phyloP scores from a whole-genome alignment of 2,797 vertebrate genomes.

The Coilia nasus region DNA sequence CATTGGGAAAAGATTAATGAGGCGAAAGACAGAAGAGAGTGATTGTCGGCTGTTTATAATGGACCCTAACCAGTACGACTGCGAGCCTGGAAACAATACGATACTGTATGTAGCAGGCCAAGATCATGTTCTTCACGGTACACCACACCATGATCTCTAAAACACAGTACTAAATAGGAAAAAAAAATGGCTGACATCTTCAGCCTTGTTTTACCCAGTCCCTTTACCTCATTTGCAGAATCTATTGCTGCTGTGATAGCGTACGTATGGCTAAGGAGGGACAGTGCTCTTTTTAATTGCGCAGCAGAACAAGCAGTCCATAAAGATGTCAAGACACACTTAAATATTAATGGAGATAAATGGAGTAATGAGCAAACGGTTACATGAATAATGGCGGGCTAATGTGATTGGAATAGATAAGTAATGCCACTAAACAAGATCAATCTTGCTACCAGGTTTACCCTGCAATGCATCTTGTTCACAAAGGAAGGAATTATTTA shows the following conservation, averaged over 20 bases:
- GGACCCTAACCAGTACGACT: conserved; percentile 13
- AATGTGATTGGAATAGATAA: conserved; percentile 77
- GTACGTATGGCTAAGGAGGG: conserved; percentile 80
- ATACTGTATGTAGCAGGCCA: not conserved
- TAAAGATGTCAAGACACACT: conserved; percentile 85
- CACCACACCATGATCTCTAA: not conserved
- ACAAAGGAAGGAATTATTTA: conserved; percentile 42
- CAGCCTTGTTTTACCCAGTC: conserved; percentile 46
- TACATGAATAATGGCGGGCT: conserved; percentile 79
- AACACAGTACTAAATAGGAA: not conserved
- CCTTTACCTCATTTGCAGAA: conserved; percentile 71
- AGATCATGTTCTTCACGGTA: not conserved
- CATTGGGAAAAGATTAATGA: conserved; percentile 18
- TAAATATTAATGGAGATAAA: conserved; percentile 86
- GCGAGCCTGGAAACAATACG: not conserved
- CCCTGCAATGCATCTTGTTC: conserved; percentile 54
- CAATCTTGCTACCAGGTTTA: conserved; percentile 50
- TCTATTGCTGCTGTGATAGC: conserved; percentile 71
- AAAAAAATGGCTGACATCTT: not conserved
- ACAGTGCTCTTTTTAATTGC: conserved; percentile 78
- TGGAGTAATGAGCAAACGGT: conserved; percentile 83
- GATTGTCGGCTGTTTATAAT: not conserved
- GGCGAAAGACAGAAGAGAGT: not conserved
- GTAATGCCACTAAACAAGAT: conserved; percentile 65
- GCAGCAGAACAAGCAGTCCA: conserved; percentile 80